Percentiles rank a stretch among this genome's conserved stretches.
These are phyloP conservation scores for Capreolus pygargus DNA, from an alignment of 2,113 vertebrate species.

Conservation along the genomic window DNA sequence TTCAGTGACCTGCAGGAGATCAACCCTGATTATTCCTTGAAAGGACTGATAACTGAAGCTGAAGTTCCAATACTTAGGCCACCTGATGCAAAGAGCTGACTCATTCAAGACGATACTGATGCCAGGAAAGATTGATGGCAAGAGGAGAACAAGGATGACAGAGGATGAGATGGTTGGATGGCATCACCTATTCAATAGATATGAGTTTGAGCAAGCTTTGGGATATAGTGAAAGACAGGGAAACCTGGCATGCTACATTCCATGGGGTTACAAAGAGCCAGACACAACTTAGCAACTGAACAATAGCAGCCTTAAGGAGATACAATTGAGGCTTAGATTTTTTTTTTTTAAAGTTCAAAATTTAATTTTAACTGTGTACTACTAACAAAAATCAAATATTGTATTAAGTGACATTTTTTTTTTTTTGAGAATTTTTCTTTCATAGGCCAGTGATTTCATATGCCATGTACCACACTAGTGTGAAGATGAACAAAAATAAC, in stretches of 20 bases:
- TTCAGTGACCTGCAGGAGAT: background rate
- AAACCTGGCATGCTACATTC: background rate
- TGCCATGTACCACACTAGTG: background rate
- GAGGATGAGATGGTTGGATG: background rate
- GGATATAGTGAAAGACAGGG: background rate
- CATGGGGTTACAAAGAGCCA: background rate
- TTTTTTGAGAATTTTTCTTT: too few relatives aligned
- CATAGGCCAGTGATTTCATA: background rate
- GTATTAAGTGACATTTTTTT: background rate
- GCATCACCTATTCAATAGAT: background rate
- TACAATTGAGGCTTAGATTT: background rate
- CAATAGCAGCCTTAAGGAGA: background rate
- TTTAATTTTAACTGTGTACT: background rate
- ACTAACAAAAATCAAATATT: background rate
- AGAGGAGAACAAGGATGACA: background rate
- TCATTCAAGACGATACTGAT: rapidly evolving
- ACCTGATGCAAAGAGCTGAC: background rate
- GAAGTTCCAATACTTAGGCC: background rate
- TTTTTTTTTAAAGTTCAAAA: background rate
- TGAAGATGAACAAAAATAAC: background rate
- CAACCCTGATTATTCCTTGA: background rate
- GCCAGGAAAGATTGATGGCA: background rate
- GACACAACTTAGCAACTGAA: background rate
- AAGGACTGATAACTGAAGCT: background rate
- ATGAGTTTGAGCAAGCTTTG: background rate